A percentile compares a stretch with the other conserved stretches of the same genome.
Conservation (phyloP, 92 coral and sea anemone genomes). For the Actinostola sp. region DNA sequence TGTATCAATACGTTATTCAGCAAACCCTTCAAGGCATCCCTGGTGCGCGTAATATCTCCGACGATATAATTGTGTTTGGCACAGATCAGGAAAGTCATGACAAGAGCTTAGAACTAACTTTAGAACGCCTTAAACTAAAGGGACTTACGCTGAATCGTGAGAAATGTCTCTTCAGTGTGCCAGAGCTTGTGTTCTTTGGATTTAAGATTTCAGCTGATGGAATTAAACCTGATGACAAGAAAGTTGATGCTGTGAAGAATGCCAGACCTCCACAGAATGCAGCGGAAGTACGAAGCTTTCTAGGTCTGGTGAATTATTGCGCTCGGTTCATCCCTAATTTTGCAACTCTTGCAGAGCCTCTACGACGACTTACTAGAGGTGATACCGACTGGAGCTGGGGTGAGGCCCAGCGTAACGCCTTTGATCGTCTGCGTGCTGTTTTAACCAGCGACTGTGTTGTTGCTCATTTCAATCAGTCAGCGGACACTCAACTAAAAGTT, state of each 20-base stretch:
- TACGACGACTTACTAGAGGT: conserved; percentile 29
- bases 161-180: conserved; percentile 45
- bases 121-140: conserved; percentile 23
- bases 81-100: conserved; percentile 33
- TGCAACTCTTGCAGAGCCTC: conserved; percentile 47
- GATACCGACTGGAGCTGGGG: conserved; percentile 23
- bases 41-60: too few relatives aligned
- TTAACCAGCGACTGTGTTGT: neutral
- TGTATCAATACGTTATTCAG: too few relatives aligned
- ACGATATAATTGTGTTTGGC: conserved; percentile 53
- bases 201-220: conserved; percentile 35
- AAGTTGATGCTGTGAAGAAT: conserved; percentile 46
- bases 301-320: conserved; percentile 49
- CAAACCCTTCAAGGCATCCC: too few relatives aligned
- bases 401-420: conserved; percentile 30
- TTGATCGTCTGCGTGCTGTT: neutral
- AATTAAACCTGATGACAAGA: conserved; percentile 60
- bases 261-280: conserved; percentile 43
- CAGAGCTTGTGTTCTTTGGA: conserved; percentile 55
- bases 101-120: conserved; percentile 25
- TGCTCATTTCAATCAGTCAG: conserved; percentile 26
- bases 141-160: conserved; percentile 52
- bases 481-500: conserved; percentile 37
- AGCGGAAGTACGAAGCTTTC: conserved; percentile 45
- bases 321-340: conserved; percentile 41